These are phyloP conservation scores for Apotomis betuletana DNA, from an alignment of 2,888 invertebrate genomes.

Conservation along the genomic window DNA sequence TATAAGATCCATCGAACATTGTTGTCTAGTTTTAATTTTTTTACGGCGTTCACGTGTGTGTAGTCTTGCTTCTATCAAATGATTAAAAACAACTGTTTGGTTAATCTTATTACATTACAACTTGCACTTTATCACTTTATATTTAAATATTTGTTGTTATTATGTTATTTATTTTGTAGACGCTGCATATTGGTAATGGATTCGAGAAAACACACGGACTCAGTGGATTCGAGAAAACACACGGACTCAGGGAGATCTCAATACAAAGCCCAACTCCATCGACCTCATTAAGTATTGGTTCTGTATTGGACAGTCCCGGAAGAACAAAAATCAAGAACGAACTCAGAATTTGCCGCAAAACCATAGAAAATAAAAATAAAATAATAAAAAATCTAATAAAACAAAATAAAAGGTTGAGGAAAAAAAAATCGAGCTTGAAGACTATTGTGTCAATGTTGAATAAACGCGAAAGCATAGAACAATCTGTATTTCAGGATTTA, in stretches of 20 bases:
- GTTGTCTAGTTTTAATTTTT: not conserved
- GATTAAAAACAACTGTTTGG: no score
- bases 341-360: not conserved
- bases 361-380: not conserved
- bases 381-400: not conserved
- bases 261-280: not conserved
- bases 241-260: not conserved
- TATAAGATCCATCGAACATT: not conserved
- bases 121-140: no score
- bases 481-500: not conserved
- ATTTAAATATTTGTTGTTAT: not conserved
- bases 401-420: not conserved
- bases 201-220: no score
- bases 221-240: not conserved
- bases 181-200: not conserved
- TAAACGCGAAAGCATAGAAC: no score
- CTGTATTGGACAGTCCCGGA: not conserved
- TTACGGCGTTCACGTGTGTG: not conserved
- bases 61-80: no score
- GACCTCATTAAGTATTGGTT: not conserved
- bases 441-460: no score
- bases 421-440: not conserved
- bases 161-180: not conserved
- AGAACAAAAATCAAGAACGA: not conserved
- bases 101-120: no score